Base-by-base conservation (phyloP, 2,113 vertebrate species). In the Ailuropoda melanoleuca region DNA sequence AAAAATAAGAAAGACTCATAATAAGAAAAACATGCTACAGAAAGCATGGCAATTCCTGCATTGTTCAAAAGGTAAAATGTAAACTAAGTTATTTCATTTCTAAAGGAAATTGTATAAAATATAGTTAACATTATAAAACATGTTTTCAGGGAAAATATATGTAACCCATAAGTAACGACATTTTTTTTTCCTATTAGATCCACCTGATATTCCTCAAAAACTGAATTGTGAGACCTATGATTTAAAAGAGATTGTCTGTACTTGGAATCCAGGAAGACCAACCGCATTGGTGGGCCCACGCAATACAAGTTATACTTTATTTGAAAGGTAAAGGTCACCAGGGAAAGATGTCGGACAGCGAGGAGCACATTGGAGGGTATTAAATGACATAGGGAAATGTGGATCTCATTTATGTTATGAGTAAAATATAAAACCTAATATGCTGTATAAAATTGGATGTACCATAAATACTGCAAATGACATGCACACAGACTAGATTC, bases 191-290 rank as follows among this genome's bases (percentile, higher is more conserved):
- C 0, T 91, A 2, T 64, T 96, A 99, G 99, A 99, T 97, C 98
- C 98, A 78, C 99, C 99, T 53, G 99, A 99, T 97, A 70, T 7
- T 94, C 99, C 99, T 6, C 97, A 98, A 89, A 97, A 99, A 19
- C 87, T 99, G 75, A 98, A 56, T 77, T 99, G 99, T 98, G 99
- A 99, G 98, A 99, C 99, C 0, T 91, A 84, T 1, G 98, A 99
- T 74, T 98, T 99, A 14, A 92, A 97, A 86, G 84, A 85, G 46
- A 98, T 99, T 87, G 86, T 93, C 43, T 99, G 99, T 80, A 97
- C 88, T 3, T 99, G 99, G 99, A 97, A 98, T 88, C 96, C 98
- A 62, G 99, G 99, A 53, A 98, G 98, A 90, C 62, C 96, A 2
- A 99, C 99, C 21, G 97, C 93, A 43, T 89, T 99, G 0, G 97